Conservation (phyloP, 1,140 invertebrate species). For the Drosophila kurseongensis region DNA sequence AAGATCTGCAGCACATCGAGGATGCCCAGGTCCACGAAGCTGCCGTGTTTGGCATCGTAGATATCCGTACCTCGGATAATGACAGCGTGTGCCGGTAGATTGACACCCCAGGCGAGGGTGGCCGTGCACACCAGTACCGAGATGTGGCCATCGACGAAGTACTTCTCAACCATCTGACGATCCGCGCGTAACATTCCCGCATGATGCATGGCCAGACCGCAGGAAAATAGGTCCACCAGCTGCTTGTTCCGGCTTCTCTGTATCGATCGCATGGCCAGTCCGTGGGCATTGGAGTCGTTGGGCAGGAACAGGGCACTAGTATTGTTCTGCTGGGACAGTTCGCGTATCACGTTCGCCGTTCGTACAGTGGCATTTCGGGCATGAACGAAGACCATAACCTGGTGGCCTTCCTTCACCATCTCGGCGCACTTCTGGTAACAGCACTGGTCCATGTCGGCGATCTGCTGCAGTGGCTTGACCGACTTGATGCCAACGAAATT, state of each 20-base stretch:
- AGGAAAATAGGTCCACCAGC: slow-evolving; percentile 92
- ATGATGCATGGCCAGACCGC: slow-evolving; percentile 98
- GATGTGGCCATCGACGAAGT: slow-evolving; percentile 94
- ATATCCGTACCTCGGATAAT: slow-evolving; percentile 98
- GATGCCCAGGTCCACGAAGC: slow-evolving; percentile 97
- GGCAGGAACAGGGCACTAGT: slow-evolving; percentile 90
- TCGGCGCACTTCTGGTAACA: slow-evolving; percentile 97
- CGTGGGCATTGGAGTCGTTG: slow-evolving; percentile 86
- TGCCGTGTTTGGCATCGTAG: slow-evolving; percentile 97
- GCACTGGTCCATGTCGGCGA: slow-evolving; percentile 95
- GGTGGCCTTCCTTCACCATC: slow-evolving; percentile 95
- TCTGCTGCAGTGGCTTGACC: slow-evolving; percentile 90
- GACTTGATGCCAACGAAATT: slow-evolving; percentile 97
- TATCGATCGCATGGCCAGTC: slow-evolving; percentile 88
- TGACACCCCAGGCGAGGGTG: slow-evolving; percentile 99
- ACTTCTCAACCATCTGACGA: slow-evolving; percentile 93
- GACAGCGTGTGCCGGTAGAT: slow-evolving; percentile 98
- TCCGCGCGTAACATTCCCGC: slow-evolving; percentile 89
- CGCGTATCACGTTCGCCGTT: slow-evolving; percentile 92
- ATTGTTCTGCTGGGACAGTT: slow-evolving; percentile 90
- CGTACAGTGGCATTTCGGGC: slow-evolving; percentile 97
- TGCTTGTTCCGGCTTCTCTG: slow-evolving; percentile 90
- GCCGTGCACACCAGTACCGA: slow-evolving; percentile 98
- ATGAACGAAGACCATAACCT: slow-evolving; percentile 99
- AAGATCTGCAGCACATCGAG: slow-evolving; percentile 99